These are phyloP conservation scores for Peromyscus maniculatus DNA, from an alignment of 2,113 vertebrate genomes.

Conservation along the genomic window DNA sequence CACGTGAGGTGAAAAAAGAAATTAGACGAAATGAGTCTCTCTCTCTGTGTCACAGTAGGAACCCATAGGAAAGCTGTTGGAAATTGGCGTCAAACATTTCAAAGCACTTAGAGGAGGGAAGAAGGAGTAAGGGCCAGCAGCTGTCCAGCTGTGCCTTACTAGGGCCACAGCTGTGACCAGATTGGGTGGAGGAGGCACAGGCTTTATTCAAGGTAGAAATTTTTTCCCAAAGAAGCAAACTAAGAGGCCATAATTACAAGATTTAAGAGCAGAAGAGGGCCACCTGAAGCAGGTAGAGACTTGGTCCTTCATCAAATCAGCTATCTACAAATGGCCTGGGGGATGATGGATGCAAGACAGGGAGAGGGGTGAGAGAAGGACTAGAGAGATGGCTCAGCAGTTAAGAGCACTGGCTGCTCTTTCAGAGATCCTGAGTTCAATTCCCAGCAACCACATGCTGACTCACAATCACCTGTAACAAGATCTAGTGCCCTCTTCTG, in stretches of 20 bases:
- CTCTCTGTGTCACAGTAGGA: conserved; percentile 19
- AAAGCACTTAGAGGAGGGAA: conserved; percentile 13
- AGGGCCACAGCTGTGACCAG: not conserved
- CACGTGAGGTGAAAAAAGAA: not conserved
- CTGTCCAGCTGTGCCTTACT: not conserved
- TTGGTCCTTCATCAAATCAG: not conserved
- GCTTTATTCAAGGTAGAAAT: not conserved
- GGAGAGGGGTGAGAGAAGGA: not conserved
- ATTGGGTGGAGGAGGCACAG: not conserved
- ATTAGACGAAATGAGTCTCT: conserved; percentile 52
- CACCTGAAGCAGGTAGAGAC: not conserved
- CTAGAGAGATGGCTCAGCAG: too few species aligned
- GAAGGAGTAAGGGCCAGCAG: not conserved
- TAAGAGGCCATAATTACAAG: not conserved
- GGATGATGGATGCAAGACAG: not conserved
- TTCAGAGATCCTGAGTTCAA: too few species aligned
- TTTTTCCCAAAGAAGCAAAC: conserved; percentile 38
- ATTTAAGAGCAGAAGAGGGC: not conserved
- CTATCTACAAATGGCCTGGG: not conserved
- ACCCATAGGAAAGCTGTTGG: not conserved
- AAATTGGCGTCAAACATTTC: not conserved
- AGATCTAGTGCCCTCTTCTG: too few species aligned
- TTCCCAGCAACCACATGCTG: too few species aligned
- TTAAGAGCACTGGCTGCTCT: too few species aligned
- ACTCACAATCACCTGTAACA: too few species aligned